A percentile compares a stretch with the other conserved stretches of the same genome.
phyloP scores from a whole-genome alignment of 2,888 invertebrate species.

The Orthosia cruda region DNA sequence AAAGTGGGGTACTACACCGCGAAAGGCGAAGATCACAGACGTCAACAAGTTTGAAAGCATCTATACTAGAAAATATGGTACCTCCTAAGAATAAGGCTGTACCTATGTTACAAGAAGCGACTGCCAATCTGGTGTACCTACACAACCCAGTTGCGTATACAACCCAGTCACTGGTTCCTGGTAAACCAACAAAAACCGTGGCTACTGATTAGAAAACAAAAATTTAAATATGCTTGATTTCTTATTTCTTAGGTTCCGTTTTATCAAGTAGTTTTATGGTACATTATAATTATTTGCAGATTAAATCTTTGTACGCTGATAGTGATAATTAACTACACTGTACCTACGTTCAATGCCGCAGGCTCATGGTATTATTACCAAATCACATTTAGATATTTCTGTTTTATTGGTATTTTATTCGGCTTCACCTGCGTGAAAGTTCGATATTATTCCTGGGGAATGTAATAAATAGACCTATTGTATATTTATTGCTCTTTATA shows the following conservation, averaged over 20 bases:
- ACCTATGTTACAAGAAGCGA: background rate
- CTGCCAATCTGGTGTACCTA: background rate
- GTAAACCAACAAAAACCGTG: background rate
- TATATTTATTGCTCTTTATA: too few species aligned
- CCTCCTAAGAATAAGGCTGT: too few species aligned
- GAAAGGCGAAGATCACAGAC: too few species aligned
- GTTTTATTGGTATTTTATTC: too few species aligned
- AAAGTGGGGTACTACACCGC: too few species aligned
- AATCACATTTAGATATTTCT: background rate
- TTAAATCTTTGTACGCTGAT: conserved; percentile 35
- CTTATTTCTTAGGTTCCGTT: background rate
- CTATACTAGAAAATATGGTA: too few species aligned
- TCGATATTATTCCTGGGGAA: too few species aligned
- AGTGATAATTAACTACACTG: conserved; percentile 36
- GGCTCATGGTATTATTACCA: background rate
- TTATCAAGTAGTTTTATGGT: conserved; percentile 53
- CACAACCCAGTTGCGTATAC: background rate
- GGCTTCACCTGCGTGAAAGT: too few species aligned
- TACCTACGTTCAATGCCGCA: background rate
- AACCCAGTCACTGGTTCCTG: background rate
- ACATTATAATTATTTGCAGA: conserved; percentile 43
- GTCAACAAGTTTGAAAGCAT: too few species aligned
- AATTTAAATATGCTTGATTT: conserved; percentile 3
- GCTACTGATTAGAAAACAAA: background rate
- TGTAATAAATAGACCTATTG: too few species aligned